Evolutionary conservation across 2,888 invertebrate genomes (phyloP).

Genomic region (Lasioglossum malachurum): DNA sequence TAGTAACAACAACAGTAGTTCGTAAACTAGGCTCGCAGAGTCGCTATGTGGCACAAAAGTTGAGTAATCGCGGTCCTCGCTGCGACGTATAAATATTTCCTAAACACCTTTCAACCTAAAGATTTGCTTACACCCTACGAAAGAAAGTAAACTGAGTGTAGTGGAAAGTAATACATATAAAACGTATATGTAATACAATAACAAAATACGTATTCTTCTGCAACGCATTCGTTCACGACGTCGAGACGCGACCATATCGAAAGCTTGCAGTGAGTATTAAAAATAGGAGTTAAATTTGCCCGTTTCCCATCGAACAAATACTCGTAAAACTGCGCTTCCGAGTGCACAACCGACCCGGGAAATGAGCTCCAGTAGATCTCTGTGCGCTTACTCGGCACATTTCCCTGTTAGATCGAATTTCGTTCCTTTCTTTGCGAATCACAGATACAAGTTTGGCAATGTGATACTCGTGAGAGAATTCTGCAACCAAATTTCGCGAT

Average conservation of each 20-base stretch:
- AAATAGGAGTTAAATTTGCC: slow-evolving; percentile 13
- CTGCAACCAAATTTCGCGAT: slow-evolving; percentile 20
- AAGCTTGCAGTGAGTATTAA: slow-evolving; percentile 46
- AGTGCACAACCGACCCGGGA: not conserved
- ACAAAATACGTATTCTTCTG: slow-evolving; percentile 9
- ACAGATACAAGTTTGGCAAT: slow-evolving; percentile 52
- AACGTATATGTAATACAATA: slow-evolving; percentile 35
- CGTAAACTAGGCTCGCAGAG: slow-evolving; percentile 11
- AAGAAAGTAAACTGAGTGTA: slow-evolving; percentile 24
- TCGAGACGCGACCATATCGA: slow-evolving; percentile 9
- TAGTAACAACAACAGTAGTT: slow-evolving; percentile 41
- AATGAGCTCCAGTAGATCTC: not conserved
- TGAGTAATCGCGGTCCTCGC: slow-evolving; percentile 12
- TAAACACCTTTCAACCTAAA: slow-evolving; percentile 27
- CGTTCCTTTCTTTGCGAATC: slow-evolving; percentile 28
- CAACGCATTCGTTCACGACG: not conserved
- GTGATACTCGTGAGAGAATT: slow-evolving; percentile 18
- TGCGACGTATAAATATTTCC: slow-evolving; percentile 11
- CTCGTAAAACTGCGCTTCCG: not conserved
- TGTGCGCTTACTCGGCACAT: not conserved
- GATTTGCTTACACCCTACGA: slow-evolving; percentile 33
- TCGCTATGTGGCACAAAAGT: slow-evolving; percentile 42
- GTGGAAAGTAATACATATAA: slow-evolving; percentile 41
- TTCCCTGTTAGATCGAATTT: not conserved
- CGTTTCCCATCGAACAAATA: not conserved